These are phyloP conservation scores for Aulostomus chinensis DNA, from an alignment of 2,797 vertebrate species.

Conservation along the genomic window DNA sequence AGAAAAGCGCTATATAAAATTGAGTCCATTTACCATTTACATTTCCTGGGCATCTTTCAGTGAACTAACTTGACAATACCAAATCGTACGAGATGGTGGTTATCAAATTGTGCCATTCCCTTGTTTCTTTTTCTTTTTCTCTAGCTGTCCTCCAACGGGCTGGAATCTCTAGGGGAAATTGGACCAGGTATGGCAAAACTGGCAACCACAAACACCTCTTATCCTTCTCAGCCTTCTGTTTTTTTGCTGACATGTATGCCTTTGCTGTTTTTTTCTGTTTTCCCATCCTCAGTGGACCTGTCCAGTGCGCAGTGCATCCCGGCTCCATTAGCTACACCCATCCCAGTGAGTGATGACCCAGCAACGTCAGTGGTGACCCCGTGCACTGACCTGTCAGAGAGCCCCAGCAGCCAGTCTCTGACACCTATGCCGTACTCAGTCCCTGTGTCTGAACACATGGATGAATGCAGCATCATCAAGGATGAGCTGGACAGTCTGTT, in stretches of 20 bases:
- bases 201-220: background rate
- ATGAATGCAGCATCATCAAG: constrained; percentile 89
- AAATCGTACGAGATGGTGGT: too few relatives aligned
- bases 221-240: background rate
- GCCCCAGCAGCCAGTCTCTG: constrained; percentile 75
- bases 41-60: too few relatives aligned
- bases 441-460: constrained; percentile 89
- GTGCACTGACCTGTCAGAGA: constrained; percentile 80
- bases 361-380: constrained; percentile 71
- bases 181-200: constrained; percentile 82
- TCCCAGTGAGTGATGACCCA: constrained; percentile 84
- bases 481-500: constrained; percentile 89
- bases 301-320: constrained; percentile 86
- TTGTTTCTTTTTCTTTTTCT: constrained; percentile 11
- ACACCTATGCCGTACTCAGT: constrained; percentile 82
- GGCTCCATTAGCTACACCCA: constrained; percentile 82
- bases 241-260: background rate
- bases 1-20: too few relatives aligned
- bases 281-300: constrained; percentile 60
- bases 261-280: background rate
- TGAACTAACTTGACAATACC: too few relatives aligned
- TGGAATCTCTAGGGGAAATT: constrained; percentile 92
- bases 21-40: too few relatives aligned
- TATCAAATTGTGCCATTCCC: too few relatives aligned
- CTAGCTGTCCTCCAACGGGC: constrained; percentile 88